Percentiles rank a stretch among this genome's conserved stretches.
Evolutionary conservation across 2,797 vertebrate species (phyloP).

Genomic region (Gallinago stenura): DNA sequence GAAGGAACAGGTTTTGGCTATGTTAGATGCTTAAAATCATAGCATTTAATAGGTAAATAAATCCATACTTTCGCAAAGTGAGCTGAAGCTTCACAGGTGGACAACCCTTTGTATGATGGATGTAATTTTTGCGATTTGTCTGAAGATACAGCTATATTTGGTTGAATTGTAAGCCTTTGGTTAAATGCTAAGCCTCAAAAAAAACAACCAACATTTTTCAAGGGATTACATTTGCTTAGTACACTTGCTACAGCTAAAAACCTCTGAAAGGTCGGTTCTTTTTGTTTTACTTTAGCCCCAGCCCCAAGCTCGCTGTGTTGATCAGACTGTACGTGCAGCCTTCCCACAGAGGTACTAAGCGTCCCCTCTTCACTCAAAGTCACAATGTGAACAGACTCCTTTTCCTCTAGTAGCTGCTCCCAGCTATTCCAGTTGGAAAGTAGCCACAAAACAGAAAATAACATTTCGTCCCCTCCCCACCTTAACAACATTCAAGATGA

Average conservation of each 20-base stretch:
- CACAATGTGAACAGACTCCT: background rate
- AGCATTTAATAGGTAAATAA: background rate
- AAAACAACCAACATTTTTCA: background rate
- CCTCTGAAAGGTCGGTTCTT: background rate
- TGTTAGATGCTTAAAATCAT: background rate
- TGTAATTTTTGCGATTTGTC: background rate
- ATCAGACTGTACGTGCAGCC: background rate
- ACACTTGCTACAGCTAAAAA: background rate
- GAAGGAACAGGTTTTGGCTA: background rate
- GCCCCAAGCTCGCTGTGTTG: background rate
- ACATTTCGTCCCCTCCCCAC: background rate
- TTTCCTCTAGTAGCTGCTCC: background rate
- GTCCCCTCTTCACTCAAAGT: background rate
- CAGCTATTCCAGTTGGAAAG: background rate
- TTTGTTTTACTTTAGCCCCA: background rate
- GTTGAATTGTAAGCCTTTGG: background rate
- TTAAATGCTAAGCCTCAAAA: background rate
- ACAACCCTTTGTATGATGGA: background rate
- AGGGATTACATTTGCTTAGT: background rate
- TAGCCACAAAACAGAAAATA: background rate
- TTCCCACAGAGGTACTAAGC: background rate
- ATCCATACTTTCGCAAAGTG: background rate
- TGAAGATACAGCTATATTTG: background rate
- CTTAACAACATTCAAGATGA: background rate
- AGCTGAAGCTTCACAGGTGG: background rate